Evolutionary conservation across 2,113 vertebrate genomes (phyloP).

Genomic region (Mobula hypostoma): DNA sequence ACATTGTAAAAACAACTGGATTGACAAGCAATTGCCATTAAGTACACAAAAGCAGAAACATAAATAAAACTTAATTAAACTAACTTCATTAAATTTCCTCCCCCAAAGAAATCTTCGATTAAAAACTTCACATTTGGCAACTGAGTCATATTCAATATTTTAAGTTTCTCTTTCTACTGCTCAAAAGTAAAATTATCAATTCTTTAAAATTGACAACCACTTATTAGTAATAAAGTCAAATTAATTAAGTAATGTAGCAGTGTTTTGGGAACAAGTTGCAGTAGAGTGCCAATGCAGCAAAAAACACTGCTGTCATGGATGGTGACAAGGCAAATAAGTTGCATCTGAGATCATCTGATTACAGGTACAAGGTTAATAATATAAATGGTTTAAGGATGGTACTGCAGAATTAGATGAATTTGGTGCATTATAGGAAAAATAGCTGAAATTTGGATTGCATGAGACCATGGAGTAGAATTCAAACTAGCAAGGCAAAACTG

Average conservation of each 20-base stretch:
- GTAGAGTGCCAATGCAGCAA: neutral
- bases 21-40: no score
- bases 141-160: neutral
- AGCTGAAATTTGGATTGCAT: neutral
- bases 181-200: neutral
- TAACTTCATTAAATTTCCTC: no score
- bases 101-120: neutral
- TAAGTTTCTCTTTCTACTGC: neutral
- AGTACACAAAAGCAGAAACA: neutral
- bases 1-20: no score
- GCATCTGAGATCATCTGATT: no score
- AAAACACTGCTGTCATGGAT: neutral
- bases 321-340: neutral
- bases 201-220: neutral
- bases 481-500: neutral
- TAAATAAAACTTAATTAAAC: neutral
- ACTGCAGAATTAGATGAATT: neutral
- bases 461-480: neutral
- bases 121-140: neutral
- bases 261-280: neutral
- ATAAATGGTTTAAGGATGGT: neutral
- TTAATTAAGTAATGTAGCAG: neutral
- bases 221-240: neutral
- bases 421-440: neutral
- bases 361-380: no score